Conservation (phyloP, 2,113 vertebrate genomes). For the Poeciliopsis prolifica region DNA sequence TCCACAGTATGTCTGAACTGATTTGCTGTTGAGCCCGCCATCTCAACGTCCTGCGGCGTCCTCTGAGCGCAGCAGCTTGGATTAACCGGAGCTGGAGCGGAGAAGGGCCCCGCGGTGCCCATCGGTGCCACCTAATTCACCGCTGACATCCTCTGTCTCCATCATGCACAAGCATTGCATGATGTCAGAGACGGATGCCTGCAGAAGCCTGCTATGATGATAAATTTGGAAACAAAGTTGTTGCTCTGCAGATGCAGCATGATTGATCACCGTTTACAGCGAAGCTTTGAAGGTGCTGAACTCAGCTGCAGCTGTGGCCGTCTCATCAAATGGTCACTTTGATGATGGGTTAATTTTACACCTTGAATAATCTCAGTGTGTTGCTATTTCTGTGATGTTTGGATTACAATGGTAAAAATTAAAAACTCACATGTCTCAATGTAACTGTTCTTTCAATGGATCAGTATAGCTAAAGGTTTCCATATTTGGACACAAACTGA, state of each 20-base stretch:
- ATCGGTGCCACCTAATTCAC: slow-evolving; percentile 66
- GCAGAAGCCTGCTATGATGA: slow-evolving; percentile 40
- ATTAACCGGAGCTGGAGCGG: slow-evolving; percentile 65
- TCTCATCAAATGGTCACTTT: slow-evolving; percentile 4
- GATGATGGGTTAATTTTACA: neutral
- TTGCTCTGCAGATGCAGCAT: slow-evolving; percentile 41
- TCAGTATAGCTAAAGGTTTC: too few species aligned
- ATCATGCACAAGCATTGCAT: slow-evolving; percentile 47
- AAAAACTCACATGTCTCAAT: too few species aligned
- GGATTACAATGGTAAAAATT: neutral
- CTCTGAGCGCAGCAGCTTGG: slow-evolving; percentile 48
- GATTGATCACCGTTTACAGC: slow-evolving; percentile 71
- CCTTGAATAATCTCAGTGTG: neutral
- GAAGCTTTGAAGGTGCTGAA: slow-evolving; percentile 34
- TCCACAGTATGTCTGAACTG: slow-evolving; percentile 26
- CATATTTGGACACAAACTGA: neutral
- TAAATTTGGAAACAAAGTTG: slow-evolving; percentile 70
- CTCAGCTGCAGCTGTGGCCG: slow-evolving; percentile 26
- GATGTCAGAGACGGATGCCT: slow-evolving; percentile 52
- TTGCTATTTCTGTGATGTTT: neutral
- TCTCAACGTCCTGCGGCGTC: slow-evolving; percentile 45
- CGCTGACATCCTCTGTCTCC: slow-evolving; percentile 66
- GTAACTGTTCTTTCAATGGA: too few species aligned
- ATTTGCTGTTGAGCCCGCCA: slow-evolving; percentile 13
- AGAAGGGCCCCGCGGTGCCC: slow-evolving; percentile 53